phyloP scores from a whole-genome alignment of 2,797 vertebrate genomes.

The Denticeps clupeoides region DNA sequence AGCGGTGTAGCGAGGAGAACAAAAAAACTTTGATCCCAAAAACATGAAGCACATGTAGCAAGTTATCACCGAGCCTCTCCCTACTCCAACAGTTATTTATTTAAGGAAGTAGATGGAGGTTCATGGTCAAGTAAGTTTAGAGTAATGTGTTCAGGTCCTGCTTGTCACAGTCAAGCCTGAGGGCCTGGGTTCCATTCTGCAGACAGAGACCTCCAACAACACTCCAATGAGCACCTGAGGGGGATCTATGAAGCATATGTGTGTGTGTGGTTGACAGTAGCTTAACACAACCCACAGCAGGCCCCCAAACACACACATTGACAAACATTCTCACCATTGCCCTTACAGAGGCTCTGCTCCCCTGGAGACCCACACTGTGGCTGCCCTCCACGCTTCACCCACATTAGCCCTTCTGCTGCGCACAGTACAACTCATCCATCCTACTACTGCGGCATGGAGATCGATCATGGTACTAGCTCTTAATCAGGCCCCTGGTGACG shows the following conservation, averaged over 20 bases:
- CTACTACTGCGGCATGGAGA: constrained; percentile 54
- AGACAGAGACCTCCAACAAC: constrained; percentile 53
- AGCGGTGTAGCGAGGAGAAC: constrained; percentile 1
- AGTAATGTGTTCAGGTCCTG: no score
- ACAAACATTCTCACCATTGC: constrained; percentile 11
- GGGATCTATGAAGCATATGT: constrained; percentile 23
- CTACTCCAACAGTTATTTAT: no score
- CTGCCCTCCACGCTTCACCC: constrained; percentile 17
- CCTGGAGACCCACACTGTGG: constrained; percentile 1
- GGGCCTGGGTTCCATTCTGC: constrained; percentile 65
- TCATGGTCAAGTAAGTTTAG: no score
- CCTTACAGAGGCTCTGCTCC: constrained; percentile 8
- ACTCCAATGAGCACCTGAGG: constrained; percentile 45
- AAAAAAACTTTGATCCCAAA: constrained; percentile 15
- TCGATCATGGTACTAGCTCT: constrained; percentile 65
- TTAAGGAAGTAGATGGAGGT: no score
- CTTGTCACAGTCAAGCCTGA: no score
- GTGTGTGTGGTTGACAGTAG: constrained; percentile 35
- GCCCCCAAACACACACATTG: no score
- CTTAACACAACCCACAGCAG: constrained; percentile 42
- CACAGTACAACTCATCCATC: constrained; percentile 67
- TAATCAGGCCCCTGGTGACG: constrained; percentile 50
- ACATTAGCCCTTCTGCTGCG: constrained; percentile 44
- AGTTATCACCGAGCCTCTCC: no score
- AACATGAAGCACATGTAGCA: no score